Percentiles rank a stretch among this genome's conserved stretches.
Conservation (phyloP, 2,888 invertebrate species). For the Thera britannica region DNA sequence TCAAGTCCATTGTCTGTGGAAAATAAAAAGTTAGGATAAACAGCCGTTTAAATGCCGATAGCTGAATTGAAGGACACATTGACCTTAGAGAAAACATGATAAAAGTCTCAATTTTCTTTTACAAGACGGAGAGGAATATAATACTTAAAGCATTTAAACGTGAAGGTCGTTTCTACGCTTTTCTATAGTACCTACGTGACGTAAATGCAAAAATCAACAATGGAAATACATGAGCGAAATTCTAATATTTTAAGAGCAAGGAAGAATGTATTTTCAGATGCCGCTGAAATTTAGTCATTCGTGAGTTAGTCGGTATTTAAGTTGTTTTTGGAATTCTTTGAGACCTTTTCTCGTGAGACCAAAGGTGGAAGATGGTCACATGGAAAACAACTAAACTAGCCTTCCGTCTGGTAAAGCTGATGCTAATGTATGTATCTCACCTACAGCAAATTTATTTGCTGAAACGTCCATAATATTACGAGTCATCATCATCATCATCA, state of each 20-base stretch:
- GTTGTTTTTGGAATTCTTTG: no score
- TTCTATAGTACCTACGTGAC: conserved; percentile 50
- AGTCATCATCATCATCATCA: no score
- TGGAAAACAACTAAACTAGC: no score
- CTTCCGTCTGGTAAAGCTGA: no score
- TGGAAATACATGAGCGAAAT: conserved; percentile 34
- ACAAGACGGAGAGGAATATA: neutral
- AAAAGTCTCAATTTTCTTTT: neutral
- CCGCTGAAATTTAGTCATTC: neutral
- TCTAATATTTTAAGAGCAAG: conserved; percentile 34
- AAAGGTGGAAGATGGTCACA: no score
- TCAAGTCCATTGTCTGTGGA: neutral
- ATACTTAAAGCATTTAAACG: conserved; percentile 25
- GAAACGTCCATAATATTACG: no score
- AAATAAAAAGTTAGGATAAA: neutral
- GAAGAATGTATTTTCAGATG: neutral
- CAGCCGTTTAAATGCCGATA: neutral
- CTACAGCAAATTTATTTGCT: no score
- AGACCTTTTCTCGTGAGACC: no score
- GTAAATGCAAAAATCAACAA: conserved; percentile 55
- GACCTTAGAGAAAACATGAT: neutral
- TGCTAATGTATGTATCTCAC: no score
- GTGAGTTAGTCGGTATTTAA: no score
- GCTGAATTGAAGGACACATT: neutral
- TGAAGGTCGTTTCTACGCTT: conserved; percentile 55